A percentile compares a stretch with the other conserved stretches of the same genome.
These are phyloP conservation scores for Hirtodrosophila alboralis DNA, from an alignment of 2,888 invertebrate genomes.

Conservation along the genomic window DNA sequence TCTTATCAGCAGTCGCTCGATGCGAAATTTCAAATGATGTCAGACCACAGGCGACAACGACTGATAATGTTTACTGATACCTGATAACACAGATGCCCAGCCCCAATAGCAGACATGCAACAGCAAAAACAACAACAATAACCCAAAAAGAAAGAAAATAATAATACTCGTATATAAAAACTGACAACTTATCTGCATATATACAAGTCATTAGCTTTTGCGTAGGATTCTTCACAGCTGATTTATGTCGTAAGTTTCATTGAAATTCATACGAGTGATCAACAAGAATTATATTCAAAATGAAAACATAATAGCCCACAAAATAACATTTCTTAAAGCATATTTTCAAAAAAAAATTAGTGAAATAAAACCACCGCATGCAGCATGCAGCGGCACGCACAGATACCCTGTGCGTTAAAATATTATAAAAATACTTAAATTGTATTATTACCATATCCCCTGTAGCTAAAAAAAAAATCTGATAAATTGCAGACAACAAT, in stretches of 20 bases:
- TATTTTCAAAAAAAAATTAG: slow-evolving; percentile 26
- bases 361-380: no score
- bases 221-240: slow-evolving; percentile 59
- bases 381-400: no score
- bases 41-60: slow-evolving; percentile 27
- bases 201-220: slow-evolving; percentile 46
- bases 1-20: slow-evolving; percentile 43
- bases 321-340: slow-evolving; percentile 25
- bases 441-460: no score
- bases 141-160: not conserved
- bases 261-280: slow-evolving; percentile 71
- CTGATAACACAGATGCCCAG: slow-evolving; percentile 4
- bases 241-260: slow-evolving; percentile 75
- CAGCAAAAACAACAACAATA: not conserved
- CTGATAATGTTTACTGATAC: slow-evolving; percentile 26
- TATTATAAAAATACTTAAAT: no score
- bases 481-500: no score
- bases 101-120: not conserved
- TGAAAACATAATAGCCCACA: slow-evolving; percentile 58
- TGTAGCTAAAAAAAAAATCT: no score
- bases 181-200: slow-evolving; percentile 29
- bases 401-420: slow-evolving; percentile 37
- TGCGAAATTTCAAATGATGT: slow-evolving; percentile 57
- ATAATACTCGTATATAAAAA: not conserved
- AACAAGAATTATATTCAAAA: slow-evolving; percentile 53